Base-by-base conservation (phyloP, 2,888 invertebrate genomes). In the Monoplex corrugatus region DNA sequence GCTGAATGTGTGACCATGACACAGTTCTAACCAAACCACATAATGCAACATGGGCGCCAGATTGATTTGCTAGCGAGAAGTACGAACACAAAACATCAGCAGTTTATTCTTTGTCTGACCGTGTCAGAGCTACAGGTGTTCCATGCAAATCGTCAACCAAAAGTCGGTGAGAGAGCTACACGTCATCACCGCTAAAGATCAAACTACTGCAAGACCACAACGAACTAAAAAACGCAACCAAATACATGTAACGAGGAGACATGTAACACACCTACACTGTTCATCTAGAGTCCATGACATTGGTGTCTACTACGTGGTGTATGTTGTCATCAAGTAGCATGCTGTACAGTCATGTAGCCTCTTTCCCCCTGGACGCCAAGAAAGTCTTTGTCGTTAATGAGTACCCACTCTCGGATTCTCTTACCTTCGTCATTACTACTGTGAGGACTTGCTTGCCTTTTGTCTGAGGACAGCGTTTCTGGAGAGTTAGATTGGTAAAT, bases 101-200 rank as follows among this genome's bases (percentile, higher is more conserved):
- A 80, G 43, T 23, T 44, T 13, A 78, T 8, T 45, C 19, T 23
- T 43, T 13, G 6, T 45, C 45, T 45, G 45, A 32, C 23, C n/a
- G 83, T 16, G 32, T 83, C n/a, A 23, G n/a, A n/a, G 23, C 45
- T 83, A 44, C 6, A 83, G 5, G n/a, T 19, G 23, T 57, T 38
- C 84, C 84, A 84, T 84, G 84, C 57, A 84, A 38, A 57, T 35
- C 23, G 16, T 35, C 40, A 57, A 82, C 57, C 84, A 84, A 38
- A 57, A 23, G 68, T 32, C 57, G 44, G 50, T 23, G 38, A 16
- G 35, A 32, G 19, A 57, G 45, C 84, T 84, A 84, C 75, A 75
- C 16, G 45, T 32, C 50, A 44, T 45, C 45, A 44, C 83, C n/a
- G 16, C 45, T 45, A 83, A 32, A 32, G 6, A 80, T 80, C 43